phyloP scores from a whole-genome alignment of 2,888 invertebrate genomes.

The Dastarcus helophoroides region DNA sequence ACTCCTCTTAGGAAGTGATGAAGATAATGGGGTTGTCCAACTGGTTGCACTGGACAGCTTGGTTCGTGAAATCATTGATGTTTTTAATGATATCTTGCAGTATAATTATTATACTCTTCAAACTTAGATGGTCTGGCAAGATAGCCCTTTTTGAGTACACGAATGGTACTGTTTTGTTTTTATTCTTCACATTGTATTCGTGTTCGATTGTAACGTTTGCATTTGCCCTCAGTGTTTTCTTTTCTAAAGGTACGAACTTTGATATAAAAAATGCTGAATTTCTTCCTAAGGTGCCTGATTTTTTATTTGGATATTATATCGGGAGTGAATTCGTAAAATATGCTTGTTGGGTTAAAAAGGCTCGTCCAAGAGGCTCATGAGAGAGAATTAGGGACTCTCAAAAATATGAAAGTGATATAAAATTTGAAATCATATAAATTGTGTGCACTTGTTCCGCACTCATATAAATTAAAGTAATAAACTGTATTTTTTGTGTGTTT shows the following conservation, averaged over 20 bases:
- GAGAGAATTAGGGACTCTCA: too few relatives aligned
- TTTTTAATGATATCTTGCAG: conserved; percentile 49
- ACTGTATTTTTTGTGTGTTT: too few relatives aligned
- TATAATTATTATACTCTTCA: conserved; percentile 44
- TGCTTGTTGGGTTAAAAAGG: too few relatives aligned
- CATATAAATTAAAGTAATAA: too few relatives aligned
- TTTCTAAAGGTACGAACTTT: conserved; percentile 66
- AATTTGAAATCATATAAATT: neutral
- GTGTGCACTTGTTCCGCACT: too few relatives aligned
- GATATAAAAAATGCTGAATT: too few relatives aligned
- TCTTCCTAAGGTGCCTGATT: too few relatives aligned
- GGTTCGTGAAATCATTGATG: conserved; percentile 65
- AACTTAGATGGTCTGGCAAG: conserved; percentile 15
- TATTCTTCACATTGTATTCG: conserved; percentile 56
- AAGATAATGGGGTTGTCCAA: conserved; percentile 80
- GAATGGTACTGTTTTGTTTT: conserved; percentile 49
- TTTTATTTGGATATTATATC: too few relatives aligned
- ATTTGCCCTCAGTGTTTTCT: conserved; percentile 63
- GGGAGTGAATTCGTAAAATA: too few relatives aligned
- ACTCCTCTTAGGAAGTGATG: conserved; percentile 61
- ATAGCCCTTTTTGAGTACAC: conserved; percentile 48
- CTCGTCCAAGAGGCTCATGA: too few relatives aligned
- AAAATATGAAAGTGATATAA: too few relatives aligned
- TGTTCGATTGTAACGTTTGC: conserved; percentile 55
- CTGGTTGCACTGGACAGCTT: conserved; percentile 76